Conservation (phyloP, 2,797 vertebrate species). For the Brachyalestes nurse region DNA sequence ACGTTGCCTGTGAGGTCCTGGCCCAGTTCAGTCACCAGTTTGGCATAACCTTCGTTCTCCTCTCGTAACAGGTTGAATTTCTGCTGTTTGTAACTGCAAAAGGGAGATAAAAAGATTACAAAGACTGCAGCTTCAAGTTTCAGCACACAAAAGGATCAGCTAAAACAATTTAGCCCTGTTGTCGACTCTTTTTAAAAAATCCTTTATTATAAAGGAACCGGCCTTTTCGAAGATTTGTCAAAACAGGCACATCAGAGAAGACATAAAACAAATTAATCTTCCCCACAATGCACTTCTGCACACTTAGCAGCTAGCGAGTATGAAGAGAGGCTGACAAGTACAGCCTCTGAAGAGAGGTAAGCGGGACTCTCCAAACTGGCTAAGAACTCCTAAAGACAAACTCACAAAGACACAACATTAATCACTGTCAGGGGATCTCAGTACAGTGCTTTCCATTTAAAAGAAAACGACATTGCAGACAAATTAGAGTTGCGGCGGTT, state of each 20-base stretch:
- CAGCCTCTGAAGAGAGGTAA: conserved; percentile 19
- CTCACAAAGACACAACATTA: conserved; percentile 54
- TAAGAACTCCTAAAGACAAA: conserved; percentile 50
- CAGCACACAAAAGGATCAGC: neutral
- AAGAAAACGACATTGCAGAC: conserved; percentile 51
- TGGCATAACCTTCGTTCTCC: conserved; percentile 98
- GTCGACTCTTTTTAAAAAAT: neutral
- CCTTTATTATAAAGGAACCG: neutral
- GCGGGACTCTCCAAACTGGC: conserved; percentile 42
- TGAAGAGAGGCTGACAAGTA: neutral
- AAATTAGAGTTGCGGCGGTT: conserved; percentile 39
- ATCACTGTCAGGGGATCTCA: conserved; percentile 54
- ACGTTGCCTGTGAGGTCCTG: conserved; percentile 95
- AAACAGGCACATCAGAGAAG: conserved; percentile 14
- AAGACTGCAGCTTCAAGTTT: neutral
- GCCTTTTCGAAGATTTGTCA: conserved; percentile 23
- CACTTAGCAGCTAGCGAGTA: conserved; percentile 15
- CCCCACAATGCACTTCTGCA: conserved; percentile 14
- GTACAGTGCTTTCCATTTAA: conserved; percentile 47
- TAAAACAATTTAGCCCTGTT: neutral
- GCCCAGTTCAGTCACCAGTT: conserved; percentile 95
- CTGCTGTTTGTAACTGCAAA: conserved; percentile 96
- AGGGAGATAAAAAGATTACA: neutral
- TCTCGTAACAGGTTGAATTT: conserved; percentile 98
- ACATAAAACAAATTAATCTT: conserved; percentile 49